Base-by-base conservation (phyloP, 2,888 invertebrate genomes). In the Oscheius onirici region DNA sequence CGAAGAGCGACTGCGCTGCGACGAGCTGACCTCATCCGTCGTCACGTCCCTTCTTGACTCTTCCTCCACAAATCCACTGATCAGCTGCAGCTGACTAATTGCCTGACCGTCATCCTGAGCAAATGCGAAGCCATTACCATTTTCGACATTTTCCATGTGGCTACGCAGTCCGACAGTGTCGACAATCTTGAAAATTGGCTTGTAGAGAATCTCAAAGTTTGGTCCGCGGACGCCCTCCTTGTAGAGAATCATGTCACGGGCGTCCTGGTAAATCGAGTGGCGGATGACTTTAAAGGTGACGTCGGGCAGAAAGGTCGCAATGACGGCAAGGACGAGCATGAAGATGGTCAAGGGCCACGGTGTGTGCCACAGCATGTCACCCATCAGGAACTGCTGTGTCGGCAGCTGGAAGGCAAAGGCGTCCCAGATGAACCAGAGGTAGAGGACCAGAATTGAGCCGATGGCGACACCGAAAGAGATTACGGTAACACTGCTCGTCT, bases 31-130 rank as follows among this genome's bases (percentile, higher is more conserved):
- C 6, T 55, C 26, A n/a, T n/a, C n/a, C n/a, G n/a, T n/a, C n/a
- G n/a, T n/a, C n/a, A n/a, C n/a, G n/a, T n/a, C n/a, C n/a, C n/a
- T n/a, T n/a, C n/a, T n/a, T n/a, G n/a, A n/a, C 15, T 55, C 60
- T 8, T 24, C 41, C 5, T 17, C 43, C 22, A 17, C 20, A 22
- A 43, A 41, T 41, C 60, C 60, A 15, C 60, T 60, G 43, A 71
- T 71, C 22, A 72, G 41, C 41, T 72, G 51, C 17, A 15, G 52
- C 67, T 76, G 76, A 13, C 54, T 55, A n/a, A 76, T 28, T 10
- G 67, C 73, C 20, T 54, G 26, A 2, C 76, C 76, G 57, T 76
- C 76, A 51, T 76, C 76, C 51, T 76, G 76, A 15, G 76, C 67
- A 52, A 76, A 76, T 6, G 71, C 70, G 57, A 71, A 76, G 17